phyloP scores from a whole-genome alignment of 2,888 invertebrate genomes.

The Heliconius aoede region DNA sequence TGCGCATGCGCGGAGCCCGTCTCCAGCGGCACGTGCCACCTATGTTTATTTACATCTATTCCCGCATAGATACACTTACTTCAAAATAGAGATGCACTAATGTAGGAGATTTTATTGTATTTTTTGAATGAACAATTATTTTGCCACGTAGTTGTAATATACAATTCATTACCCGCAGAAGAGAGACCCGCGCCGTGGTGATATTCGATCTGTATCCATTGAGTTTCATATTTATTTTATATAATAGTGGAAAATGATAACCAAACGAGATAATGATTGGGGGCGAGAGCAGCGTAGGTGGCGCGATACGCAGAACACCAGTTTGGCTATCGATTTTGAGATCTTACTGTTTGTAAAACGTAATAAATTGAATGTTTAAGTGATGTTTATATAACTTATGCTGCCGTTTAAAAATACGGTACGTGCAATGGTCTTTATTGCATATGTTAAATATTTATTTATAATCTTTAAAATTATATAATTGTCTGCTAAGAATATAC shows the following conservation, averaged over 20 bases:
- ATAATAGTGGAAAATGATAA: neutral
- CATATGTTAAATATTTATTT: neutral
- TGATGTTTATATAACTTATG: neutral
- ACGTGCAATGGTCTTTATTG: neutral
- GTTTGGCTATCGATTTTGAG: conserved; percentile 52
- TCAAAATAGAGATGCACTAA: too few species aligned
- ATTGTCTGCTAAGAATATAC: neutral
- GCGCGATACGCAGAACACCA: conserved; percentile 41
- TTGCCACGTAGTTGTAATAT: too few species aligned
- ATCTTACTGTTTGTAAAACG: conserved; percentile 28
- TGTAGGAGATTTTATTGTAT: too few species aligned
- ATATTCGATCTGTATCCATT: neutral
- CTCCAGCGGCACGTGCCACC: conserved; percentile 54
- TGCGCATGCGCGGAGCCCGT: conserved; percentile 53
- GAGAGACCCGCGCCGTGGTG: neutral
- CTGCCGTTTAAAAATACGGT: neutral
- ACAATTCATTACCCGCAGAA: too few species aligned
- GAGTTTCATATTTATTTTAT: neutral
- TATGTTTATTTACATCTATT: conserved; percentile 65
- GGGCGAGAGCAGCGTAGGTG: conserved; percentile 22
- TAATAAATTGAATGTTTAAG: neutral
- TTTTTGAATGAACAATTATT: too few species aligned
- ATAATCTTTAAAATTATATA: neutral
- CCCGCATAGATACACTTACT: conserved; percentile 36
- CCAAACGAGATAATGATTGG: neutral